Base-by-base conservation (phyloP, 2,113 vertebrate genomes). In the Sorex fumeus region DNA sequence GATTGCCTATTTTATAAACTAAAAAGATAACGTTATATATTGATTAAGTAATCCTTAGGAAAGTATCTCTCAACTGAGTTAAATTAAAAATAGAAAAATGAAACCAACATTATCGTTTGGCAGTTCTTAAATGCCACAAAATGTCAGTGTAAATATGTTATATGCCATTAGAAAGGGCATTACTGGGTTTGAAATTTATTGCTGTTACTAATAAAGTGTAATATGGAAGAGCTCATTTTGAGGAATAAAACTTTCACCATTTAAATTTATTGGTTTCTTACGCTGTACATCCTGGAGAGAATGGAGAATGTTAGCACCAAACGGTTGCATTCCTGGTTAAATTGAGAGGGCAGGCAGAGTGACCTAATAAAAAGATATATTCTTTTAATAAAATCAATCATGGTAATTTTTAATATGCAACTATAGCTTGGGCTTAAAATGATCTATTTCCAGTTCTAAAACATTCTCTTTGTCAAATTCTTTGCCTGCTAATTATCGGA, bases 371-470 rank as follows among this genome's bases (percentile, higher is more conserved):
- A 40, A 4, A 40, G 40, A 40, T 40, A 40, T 40, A 64, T 79
- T 32, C 21, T 0, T 69, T 75, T 50, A n/a, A 89, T 76, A 16
- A 60, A 53, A 32, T 70, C 57, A 78, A 40, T 5, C 32, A 75
- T 53, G 75, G 83, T 83, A 27, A 86, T 43, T 53, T 70, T 84
- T 84, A 87, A 88, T 45, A 82, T 74, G 12, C 19, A 72, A 70
- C 75, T 82, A 25, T 27, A 45, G 0, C 47, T 76, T 69, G 91
- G 9, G 82, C 47, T 85, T 27, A 90, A 84, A 77, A 32, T 67
- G 27, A 0, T 74, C 15, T 83, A 45, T 67, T 84, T 23, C 4
- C 34, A 94, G 2, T 4, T 19, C 27, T 88, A 66, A 85, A 91
- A 36, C 6, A 43, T 34, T 3, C 64, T 47, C n/a, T 72, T 62